A percentile compares a stretch with the other conserved stretches of the same genome.
phyloP scores from a whole-genome alignment of 2,113 vertebrate species.

The Plotosus lineatus region DNA sequence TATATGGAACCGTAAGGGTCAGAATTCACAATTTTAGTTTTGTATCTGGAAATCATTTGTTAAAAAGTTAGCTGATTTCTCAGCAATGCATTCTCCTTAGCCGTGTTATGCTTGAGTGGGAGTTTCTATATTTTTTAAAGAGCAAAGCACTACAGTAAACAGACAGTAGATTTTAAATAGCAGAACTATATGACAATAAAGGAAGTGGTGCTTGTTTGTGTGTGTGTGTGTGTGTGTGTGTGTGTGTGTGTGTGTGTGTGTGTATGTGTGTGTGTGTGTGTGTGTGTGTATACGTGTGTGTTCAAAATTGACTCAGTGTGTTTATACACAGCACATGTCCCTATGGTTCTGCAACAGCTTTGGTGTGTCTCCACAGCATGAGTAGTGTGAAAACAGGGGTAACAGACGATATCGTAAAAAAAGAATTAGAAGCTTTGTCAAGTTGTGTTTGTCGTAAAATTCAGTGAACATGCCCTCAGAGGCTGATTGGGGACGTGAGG shows the following conservation, averaged over 20 bases:
- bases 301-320: constrained; percentile 13
- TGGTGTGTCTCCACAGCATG: constrained; percentile 26
- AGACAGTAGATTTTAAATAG: neutral
- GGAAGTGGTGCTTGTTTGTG: neutral
- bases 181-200: neutral
- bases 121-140: neutral
- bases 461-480: neutral
- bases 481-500: neutral
- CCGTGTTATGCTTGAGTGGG: neutral
- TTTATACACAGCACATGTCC: constrained; percentile 17
- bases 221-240: neutral
- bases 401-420: constrained; percentile 22
- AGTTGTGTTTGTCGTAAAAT: constrained; percentile 22
- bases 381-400: constrained; percentile 23
- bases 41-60: neutral
- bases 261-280: neutral
- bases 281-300: neutral
- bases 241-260: neutral
- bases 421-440: constrained; percentile 31
- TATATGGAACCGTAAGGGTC: too few species aligned
- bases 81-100: neutral
- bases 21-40: neutral
- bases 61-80: neutral
- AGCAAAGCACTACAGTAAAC: neutral
- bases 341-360: neutral